Percentiles rank a stretch among this genome's conserved stretches.
phyloP scores from a whole-genome alignment of 2,113 vertebrate species.

The Neofelis nebulosa region DNA sequence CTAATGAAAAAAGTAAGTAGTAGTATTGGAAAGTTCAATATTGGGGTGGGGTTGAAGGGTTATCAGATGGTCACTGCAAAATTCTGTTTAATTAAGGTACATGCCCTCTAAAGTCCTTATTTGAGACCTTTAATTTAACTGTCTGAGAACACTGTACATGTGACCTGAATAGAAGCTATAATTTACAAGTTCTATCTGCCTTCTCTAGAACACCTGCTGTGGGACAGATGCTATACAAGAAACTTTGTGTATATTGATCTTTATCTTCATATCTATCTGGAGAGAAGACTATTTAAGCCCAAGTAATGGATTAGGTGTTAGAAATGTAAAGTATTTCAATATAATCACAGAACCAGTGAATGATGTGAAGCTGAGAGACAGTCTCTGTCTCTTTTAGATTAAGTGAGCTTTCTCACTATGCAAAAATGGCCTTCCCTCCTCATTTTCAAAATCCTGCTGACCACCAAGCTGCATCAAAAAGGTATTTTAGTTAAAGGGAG shows the following conservation, averaged over 20 bases:
- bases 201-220: neutral
- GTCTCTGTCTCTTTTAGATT: neutral
- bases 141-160: slow-evolving; percentile 21
- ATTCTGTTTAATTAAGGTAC: slow-evolving; percentile 38
- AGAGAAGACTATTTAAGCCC: neutral
- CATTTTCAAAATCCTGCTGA: neutral
- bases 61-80: slow-evolving; percentile 48
- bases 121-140: slow-evolving; percentile 23
- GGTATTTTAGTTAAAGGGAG: neutral
- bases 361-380: neutral
- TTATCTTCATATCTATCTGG: neutral
- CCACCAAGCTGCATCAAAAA: neutral
- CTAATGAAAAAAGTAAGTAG: slow-evolving; percentile 44
- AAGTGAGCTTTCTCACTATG: neutral
- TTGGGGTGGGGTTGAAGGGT: neutral
- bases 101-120: slow-evolving; percentile 21
- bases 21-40: neutral
- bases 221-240: neutral
- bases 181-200: neutral
- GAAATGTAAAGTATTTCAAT: neutral
- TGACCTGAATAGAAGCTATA: slow-evolving; percentile 7
- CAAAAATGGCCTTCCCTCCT: neutral
- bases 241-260: neutral
- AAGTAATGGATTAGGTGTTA: neutral
- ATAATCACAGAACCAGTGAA: neutral